Conservation (phyloP, 2,113 vertebrate genomes). For the Acrocephalus kingi region DNA sequence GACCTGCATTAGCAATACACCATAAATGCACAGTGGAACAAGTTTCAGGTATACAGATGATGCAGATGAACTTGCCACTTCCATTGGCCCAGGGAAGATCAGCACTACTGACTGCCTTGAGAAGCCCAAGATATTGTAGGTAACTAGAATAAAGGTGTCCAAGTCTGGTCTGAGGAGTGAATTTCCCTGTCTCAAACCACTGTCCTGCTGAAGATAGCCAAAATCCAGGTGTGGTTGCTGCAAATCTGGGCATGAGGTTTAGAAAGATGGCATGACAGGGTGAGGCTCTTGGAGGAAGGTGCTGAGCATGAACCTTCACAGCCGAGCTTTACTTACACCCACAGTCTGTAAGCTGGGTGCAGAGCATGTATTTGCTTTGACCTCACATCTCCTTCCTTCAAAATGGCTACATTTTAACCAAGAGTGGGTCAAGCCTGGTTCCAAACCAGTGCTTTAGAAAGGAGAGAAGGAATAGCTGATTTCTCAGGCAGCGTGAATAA, state of each 20-base stretch:
- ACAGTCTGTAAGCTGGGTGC: not conserved
- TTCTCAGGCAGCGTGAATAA: not conserved
- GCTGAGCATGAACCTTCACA: not conserved
- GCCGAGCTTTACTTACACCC: not conserved
- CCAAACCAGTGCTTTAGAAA: not conserved
- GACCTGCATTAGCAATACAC: not conserved
- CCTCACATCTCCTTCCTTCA: not conserved
- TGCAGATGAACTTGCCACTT: not conserved
- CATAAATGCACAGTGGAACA: not conserved
- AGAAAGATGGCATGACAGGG: not conserved
- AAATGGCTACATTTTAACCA: not conserved
- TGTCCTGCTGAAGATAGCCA: not conserved
- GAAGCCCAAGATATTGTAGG: not conserved
- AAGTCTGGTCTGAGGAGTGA: not conserved
- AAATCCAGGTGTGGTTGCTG: not conserved
- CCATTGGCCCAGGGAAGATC: not conserved
- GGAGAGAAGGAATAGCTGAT: not conserved
- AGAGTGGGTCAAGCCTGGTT: not conserved
- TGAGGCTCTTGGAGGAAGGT: not conserved
- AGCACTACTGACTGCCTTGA: not conserved
- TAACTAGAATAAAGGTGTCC: not conserved
- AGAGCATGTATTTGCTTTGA: not conserved
- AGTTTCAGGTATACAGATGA: not conserved
- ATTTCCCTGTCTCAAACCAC: not conserved
- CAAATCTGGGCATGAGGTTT: not conserved